These are phyloP conservation scores for Pristionchus arcanus DNA, from an alignment of 2,888 invertebrate species.

Conservation along the genomic window DNA sequence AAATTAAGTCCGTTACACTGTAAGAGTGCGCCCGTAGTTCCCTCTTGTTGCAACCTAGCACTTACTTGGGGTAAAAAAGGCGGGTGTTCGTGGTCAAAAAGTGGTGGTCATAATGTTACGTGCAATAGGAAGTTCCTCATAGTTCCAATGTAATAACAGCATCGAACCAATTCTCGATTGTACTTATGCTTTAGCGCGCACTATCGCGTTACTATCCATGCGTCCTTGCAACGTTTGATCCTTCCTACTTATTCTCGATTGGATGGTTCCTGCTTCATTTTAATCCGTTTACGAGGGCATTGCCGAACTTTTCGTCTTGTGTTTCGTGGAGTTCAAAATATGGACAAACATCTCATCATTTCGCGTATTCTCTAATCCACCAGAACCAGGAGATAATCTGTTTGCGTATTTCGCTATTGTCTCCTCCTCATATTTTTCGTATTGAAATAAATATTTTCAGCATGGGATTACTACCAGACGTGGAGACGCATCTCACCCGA, in stretches of 20 bases:
- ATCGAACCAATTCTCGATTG: not conserved
- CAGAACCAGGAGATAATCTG: too few species aligned
- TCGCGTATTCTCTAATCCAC: too few species aligned
- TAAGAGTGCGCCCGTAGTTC: not conserved
- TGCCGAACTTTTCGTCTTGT: not conserved
- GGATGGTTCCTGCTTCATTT: not conserved
- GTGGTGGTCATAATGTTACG: not conserved
- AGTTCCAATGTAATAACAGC: not conserved
- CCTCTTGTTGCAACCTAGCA: not conserved
- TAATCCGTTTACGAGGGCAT: not conserved
- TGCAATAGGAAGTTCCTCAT: not conserved
- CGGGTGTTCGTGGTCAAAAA: not conserved
- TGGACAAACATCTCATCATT: too few species aligned
- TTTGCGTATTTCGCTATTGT: not conserved
- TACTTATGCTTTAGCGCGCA: not conserved
- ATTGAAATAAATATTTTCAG: not conserved
- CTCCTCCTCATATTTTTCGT: not conserved
- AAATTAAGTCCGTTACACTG: not conserved
- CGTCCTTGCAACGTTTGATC: conserved; percentile 32
- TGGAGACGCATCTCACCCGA: conserved; percentile 41
- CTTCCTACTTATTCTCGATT: conserved; percentile 35
- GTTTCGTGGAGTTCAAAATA: too few species aligned
- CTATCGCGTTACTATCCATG: not conserved
- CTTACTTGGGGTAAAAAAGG: not conserved
- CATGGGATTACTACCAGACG: conserved; percentile 44